These are phyloP conservation scores for Barbus barbus DNA, from an alignment of 2,113 vertebrate genomes.

Conservation along the genomic window DNA sequence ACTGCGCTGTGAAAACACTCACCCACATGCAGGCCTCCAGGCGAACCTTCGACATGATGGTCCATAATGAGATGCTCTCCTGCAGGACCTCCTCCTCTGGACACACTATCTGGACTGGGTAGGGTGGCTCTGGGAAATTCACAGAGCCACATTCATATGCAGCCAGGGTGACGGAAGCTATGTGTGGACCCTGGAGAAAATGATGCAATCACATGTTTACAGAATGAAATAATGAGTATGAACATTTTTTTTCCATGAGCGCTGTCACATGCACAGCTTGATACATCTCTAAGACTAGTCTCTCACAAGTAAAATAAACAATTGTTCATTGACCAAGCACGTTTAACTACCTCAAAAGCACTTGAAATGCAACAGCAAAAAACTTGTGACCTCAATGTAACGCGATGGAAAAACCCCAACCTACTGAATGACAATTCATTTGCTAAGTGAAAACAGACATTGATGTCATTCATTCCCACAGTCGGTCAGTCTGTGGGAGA, in stretches of 20 bases:
- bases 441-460: slow-evolving; percentile 27
- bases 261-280: neutral
- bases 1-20: slow-evolving; percentile 66
- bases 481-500: slow-evolving; percentile 20
- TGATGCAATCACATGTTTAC: neutral
- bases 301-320: slow-evolving; percentile 39
- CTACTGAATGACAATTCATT: slow-evolving; percentile 6
- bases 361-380: neutral
- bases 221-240: neutral
- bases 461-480: slow-evolving; percentile 42
- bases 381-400: neutral
- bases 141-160: slow-evolving; percentile 97
- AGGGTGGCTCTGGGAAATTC: slow-evolving; percentile 96
- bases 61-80: slow-evolving; percentile 86
- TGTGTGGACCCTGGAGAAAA: slow-evolving; percentile 89
- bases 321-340: neutral
- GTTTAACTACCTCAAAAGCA: neutral
- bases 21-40: slow-evolving; percentile 99
- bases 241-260: neutral
- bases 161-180: slow-evolving; percentile 97
- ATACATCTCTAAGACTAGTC: slow-evolving; percentile 28
- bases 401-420: neutral
- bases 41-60: slow-evolving; percentile 98
- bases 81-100: slow-evolving; percentile 76
- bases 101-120: slow-evolving; percentile 94